These are phyloP conservation scores for Pungitius pungitius DNA, from an alignment of 2,113 vertebrate genomes.

Conservation along the genomic window DNA sequence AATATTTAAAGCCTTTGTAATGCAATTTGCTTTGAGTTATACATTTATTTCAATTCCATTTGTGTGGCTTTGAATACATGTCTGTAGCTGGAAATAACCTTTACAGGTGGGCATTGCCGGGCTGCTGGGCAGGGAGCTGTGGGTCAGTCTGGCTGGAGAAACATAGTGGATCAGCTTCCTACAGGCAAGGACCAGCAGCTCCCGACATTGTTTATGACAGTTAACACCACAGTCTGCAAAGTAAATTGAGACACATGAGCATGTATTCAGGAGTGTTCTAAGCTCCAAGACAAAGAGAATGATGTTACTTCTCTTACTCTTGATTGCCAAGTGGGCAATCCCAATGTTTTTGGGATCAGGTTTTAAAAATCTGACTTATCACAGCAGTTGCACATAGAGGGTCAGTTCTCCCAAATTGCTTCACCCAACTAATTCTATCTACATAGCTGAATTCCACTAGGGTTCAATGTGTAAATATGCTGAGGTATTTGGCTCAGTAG, in stretches of 20 bases:
- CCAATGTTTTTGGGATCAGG: neutral
- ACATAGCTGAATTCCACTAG: neutral
- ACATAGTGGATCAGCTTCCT: slow-evolving; percentile 87
- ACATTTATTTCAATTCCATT: neutral
- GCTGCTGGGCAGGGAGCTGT: slow-evolving; percentile 92
- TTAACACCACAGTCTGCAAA: slow-evolving; percentile 93
- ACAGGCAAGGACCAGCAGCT: slow-evolving; percentile 93
- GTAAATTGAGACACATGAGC: slow-evolving; percentile 3
- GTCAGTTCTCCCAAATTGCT: neutral
- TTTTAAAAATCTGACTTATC: neutral
- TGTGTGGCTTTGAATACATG: neutral
- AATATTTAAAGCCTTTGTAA: neutral
- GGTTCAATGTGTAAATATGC: neutral
- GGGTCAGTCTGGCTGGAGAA: slow-evolving; percentile 72
- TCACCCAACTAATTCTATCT: neutral
- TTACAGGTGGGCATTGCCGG: slow-evolving; percentile 84
- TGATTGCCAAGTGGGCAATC: neutral
- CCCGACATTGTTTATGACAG: slow-evolving; percentile 97
- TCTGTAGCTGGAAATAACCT: slow-evolving; percentile 72
- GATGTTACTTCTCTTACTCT: neutral
- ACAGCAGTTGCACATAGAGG: neutral
- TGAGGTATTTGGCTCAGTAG: neutral
- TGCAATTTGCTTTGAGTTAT: neutral
- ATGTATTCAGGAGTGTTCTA: neutral
- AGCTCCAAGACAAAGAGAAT: neutral